Conservation (phyloP, 1,140 invertebrate genomes). For the Nomia melanderi region DNA sequence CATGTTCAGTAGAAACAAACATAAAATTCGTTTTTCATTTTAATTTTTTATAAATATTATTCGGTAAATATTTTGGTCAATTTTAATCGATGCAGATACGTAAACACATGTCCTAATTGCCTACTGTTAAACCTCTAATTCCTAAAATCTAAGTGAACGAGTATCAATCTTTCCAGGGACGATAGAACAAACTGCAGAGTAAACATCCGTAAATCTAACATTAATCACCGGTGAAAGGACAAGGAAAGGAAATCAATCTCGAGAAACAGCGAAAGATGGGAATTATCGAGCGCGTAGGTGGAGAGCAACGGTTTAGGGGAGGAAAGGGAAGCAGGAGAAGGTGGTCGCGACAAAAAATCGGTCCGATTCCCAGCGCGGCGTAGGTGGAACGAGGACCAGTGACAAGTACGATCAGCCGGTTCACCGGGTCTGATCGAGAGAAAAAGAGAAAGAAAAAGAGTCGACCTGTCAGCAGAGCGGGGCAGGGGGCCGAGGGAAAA, state of each 20-base stretch:
- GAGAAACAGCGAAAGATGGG: conserved; percentile 7
- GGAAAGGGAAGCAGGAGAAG: neutral
- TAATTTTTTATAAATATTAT: too few relatives aligned
- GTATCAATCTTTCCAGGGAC: too few relatives aligned
- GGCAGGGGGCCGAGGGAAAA: neutral
- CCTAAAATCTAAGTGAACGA: too few relatives aligned
- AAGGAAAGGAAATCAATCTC: conserved; percentile 20
- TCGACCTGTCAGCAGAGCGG: neutral
- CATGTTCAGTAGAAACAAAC: too few relatives aligned
- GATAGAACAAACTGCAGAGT: too few relatives aligned
- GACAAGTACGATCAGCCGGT: conserved; percentile 55
- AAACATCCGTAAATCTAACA: too few relatives aligned
- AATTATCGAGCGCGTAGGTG: neutral
- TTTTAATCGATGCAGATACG: too few relatives aligned
- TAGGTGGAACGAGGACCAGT: conserved; percentile 59
- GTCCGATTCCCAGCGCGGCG: conserved; percentile 44
- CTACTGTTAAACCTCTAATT: too few relatives aligned
- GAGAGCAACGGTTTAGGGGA: too few relatives aligned
- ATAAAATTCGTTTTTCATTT: too few relatives aligned
- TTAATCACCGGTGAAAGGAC: neutral
- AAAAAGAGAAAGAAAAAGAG: conserved; percentile 41
- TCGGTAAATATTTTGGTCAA: too few relatives aligned
- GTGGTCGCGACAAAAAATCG: conserved; percentile 53
- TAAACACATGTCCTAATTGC: too few relatives aligned
- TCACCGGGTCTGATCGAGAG: conserved; percentile 47